These are phyloP conservation scores for Diplodus sargus DNA, from an alignment of 2,797 vertebrate species.

Conservation along the genomic window DNA sequence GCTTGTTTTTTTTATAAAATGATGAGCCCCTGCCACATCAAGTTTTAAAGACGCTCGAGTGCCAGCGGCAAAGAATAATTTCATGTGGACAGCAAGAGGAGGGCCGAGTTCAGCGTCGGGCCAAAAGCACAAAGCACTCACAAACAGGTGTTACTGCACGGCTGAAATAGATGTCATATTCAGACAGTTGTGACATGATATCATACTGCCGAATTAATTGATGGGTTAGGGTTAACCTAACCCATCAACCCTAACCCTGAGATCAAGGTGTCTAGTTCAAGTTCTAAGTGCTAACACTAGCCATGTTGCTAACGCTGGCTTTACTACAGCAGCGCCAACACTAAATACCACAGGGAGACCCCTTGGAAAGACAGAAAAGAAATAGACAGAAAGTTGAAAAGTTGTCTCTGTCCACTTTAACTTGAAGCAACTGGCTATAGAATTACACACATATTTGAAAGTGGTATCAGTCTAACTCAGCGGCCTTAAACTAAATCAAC, in stretches of 20 bases:
- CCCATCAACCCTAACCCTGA: too few relatives aligned
- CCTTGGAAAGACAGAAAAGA: too few relatives aligned
- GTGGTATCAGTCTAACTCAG: not conserved
- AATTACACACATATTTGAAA: too few relatives aligned
- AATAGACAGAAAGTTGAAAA: too few relatives aligned
- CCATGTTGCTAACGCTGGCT: too few relatives aligned
- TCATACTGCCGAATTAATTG: not conserved
- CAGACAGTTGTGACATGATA: constrained; percentile 2
- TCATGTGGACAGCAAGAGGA: not conserved
- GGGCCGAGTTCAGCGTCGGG: not conserved
- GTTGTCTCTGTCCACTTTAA: too few relatives aligned
- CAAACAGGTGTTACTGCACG: not conserved
- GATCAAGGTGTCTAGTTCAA: too few relatives aligned
- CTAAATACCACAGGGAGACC: too few relatives aligned
- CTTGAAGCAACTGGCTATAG: too few relatives aligned
- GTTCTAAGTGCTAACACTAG: too few relatives aligned
- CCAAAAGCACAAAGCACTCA: constrained; percentile 1
- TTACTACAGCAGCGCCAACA: too few relatives aligned
- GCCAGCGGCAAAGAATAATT: constrained; percentile 19
- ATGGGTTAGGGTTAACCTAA: too few relatives aligned
- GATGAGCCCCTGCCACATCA: constrained; percentile 44
- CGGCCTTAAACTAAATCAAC: not conserved
- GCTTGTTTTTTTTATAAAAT: constrained; percentile 31
- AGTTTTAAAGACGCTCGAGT: constrained; percentile 11
- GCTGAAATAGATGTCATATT: not conserved